Conservation (phyloP, 1,140 invertebrate species). For the Halotydeus destructor region DNA sequence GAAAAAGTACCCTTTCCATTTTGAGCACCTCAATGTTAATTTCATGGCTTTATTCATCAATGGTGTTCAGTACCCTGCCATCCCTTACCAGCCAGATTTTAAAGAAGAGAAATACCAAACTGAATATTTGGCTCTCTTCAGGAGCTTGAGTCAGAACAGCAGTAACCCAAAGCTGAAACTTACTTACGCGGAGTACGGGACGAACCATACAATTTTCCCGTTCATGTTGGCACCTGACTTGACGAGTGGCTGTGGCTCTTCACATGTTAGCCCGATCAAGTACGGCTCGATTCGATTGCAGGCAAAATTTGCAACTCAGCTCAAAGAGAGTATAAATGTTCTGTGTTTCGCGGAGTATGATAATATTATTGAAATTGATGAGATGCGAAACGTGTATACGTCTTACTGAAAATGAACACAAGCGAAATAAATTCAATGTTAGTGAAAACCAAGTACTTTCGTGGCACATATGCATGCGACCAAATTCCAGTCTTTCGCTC, state of each 20-base stretch:
- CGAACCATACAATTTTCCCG: background rate
- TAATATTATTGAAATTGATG: constrained; percentile 12
- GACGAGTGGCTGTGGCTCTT: background rate
- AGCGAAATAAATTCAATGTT: background rate
- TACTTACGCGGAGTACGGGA: background rate
- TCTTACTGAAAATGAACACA: constrained; percentile 5
- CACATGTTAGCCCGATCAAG: constrained; percentile 3
- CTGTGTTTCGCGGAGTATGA: constrained; percentile 13
- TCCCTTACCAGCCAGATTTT: constrained; percentile 8
- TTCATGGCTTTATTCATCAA: constrained; percentile 3
- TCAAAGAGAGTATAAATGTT: background rate
- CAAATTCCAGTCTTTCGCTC: background rate
- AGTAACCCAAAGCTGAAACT: background rate
- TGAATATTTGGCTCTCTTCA: constrained; percentile 6
- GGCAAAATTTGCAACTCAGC: background rate
- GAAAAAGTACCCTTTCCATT: constrained; percentile 1
- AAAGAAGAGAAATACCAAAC: background rate
- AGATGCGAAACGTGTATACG: constrained; percentile 6
- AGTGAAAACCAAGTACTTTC: background rate
- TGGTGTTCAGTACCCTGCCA: constrained; percentile 2
- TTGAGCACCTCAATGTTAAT: constrained; percentile 2
- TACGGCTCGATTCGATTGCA: background rate
- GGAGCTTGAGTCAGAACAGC: constrained; percentile 1
- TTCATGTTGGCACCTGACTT: constrained; percentile 7
- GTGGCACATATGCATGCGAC: constrained; percentile 4